Conservation (phyloP, 2,888 invertebrate species). For the Cecidostiba fungosa region DNA sequence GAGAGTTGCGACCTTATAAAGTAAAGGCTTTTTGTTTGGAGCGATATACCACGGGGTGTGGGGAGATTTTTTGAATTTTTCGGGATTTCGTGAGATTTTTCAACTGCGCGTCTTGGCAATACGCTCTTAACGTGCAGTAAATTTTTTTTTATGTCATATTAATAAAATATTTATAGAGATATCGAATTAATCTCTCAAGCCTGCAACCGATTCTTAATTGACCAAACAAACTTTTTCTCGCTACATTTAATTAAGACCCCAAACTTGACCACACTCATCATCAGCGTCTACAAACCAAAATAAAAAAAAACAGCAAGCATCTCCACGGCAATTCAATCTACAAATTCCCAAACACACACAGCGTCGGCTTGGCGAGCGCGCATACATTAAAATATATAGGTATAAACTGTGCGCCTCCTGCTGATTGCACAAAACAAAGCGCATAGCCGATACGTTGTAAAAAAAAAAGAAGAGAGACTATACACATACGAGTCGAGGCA, state of each 20-base stretch:
- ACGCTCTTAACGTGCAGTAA: too few relatives aligned
- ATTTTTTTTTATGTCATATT: background rate
- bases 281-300: background rate
- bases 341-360: slow-evolving; percentile 28
- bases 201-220: background rate
- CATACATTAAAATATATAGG: slow-evolving; percentile 15
- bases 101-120: background rate
- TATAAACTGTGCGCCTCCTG: background rate
- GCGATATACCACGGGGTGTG: background rate
- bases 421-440: slow-evolving; percentile 20
- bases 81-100: background rate
- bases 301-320: background rate
- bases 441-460: background rate
- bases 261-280: background rate
- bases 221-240: slow-evolving; percentile 37
- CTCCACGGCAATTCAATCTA: slow-evolving; percentile 1
- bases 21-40: background rate
- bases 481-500: background rate
- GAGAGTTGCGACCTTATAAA: background rate
- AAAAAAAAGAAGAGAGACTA: background rate
- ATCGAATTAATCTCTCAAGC: background rate
- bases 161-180: background rate
- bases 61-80: slow-evolving; percentile 39
- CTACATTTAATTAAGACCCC: slow-evolving; percentile 43
- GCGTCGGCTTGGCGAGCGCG: background rate